A percentile compares a stretch with the other conserved stretches of the same genome.
Conservation (phyloP, 2,797 vertebrate species). For the Morelia viridis region DNA sequence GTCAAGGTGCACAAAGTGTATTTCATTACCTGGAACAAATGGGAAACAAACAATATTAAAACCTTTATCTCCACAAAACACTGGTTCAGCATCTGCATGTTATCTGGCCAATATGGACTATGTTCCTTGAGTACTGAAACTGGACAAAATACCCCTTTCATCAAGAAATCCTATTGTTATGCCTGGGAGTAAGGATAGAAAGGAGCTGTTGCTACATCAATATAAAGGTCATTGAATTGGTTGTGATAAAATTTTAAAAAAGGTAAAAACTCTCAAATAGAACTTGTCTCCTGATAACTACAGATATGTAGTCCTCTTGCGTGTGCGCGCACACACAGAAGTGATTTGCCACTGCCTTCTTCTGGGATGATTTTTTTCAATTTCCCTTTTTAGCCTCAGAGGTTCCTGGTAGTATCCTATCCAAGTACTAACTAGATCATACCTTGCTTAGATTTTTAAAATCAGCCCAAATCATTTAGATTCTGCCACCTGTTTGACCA, state of each 20-base stretch:
- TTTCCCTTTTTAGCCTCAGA: not conserved
- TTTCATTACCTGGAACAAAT: slow-evolving; percentile 77
- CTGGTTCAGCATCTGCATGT: slow-evolving; percentile 11
- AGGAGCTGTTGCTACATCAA: not conserved
- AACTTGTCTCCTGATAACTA: not conserved
- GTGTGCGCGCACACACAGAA: not conserved
- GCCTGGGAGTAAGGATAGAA: not conserved
- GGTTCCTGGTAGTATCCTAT: not conserved
- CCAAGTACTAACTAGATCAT: not conserved
- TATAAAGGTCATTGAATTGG: not conserved
- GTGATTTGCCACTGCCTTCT: not conserved
- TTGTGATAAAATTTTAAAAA: not conserved
- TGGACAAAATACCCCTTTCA: not conserved
- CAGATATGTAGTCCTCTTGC: not conserved
- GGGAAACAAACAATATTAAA: slow-evolving; percentile 50
- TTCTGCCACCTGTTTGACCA: not conserved
- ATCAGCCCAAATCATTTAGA: not conserved
- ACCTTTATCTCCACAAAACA: slow-evolving; percentile 5
- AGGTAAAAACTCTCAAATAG: not conserved
- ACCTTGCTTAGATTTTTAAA: not conserved
- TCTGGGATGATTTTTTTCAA: not conserved
- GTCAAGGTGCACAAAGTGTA: slow-evolving; percentile 88
- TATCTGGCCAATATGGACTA: not conserved
- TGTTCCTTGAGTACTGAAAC: not conserved
- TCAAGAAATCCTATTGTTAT: not conserved